Evolutionary conservation across 2,888 invertebrate genomes (phyloP).

Genomic region (Iphiclides podalirius): DNA sequence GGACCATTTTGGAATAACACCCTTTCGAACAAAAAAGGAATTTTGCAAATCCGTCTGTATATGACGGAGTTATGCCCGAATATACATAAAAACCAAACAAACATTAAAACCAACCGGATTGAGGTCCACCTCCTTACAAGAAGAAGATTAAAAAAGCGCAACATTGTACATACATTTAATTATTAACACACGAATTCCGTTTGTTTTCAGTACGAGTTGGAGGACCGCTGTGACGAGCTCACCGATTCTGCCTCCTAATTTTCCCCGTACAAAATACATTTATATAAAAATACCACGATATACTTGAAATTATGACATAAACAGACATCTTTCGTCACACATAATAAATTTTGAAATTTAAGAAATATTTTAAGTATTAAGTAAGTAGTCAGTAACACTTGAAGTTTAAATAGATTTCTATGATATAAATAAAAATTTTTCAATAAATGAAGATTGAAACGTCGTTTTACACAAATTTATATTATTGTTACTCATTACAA

Average conservation of each 20-base stretch:
- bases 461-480: background rate
- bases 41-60: too few species aligned
- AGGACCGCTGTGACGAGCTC: constrained; percentile 89
- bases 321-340: constrained; percentile 19
- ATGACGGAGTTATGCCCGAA: too few species aligned
- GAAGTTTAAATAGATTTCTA: background rate
- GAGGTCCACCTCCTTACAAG: too few species aligned
- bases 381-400: constrained; percentile 1
- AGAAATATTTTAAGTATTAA: constrained; percentile 14
- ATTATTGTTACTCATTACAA: background rate
- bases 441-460: background rate
- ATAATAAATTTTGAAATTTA: constrained; percentile 24
- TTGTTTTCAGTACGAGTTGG: constrained; percentile 83
- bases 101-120: too few species aligned
- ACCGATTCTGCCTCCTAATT: constrained; percentile 58
- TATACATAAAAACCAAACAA: too few species aligned
- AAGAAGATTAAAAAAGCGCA: too few species aligned
- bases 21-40: too few species aligned
- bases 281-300: too few species aligned
- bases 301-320: too few species aligned
- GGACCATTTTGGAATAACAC: too few species aligned
- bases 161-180: too few species aligned
- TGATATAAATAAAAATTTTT: background rate
- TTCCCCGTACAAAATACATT: constrained; percentile 16
- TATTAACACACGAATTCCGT: too few species aligned